Percentiles rank a stretch among this genome's conserved stretches.
These are phyloP conservation scores for Sander lucioperca DNA, from an alignment of 2,113 vertebrate genomes.

Conservation along the genomic window DNA sequence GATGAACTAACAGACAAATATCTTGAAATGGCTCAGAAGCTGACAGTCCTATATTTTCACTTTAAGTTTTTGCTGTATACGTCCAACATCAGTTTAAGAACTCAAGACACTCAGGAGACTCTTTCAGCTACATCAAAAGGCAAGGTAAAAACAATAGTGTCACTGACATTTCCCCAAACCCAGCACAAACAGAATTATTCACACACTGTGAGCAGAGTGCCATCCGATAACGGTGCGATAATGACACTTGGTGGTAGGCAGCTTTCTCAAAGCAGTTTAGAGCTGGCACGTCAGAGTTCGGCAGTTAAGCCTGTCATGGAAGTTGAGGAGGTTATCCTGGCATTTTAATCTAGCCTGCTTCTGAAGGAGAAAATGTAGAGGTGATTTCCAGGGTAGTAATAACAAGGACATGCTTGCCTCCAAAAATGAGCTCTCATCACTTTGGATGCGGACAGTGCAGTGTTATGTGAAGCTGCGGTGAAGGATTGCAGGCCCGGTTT, in stretches of 20 bases:
- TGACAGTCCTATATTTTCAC: constrained; percentile 65
- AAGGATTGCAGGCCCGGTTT: constrained; percentile 69
- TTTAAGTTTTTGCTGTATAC: constrained; percentile 73
- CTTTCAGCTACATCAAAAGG: constrained; percentile 84
- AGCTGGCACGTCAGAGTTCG: constrained; percentile 75
- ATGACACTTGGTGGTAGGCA: constrained; percentile 82
- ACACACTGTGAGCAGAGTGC: constrained; percentile 76
- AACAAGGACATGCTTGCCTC: constrained; percentile 67
- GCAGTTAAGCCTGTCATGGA: constrained; percentile 80
- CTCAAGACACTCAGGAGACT: constrained; percentile 75
- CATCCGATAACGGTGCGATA: constrained; percentile 78
- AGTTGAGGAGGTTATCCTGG: constrained; percentile 81
- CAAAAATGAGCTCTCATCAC: constrained; percentile 68
- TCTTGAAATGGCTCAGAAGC: constrained; percentile 62
- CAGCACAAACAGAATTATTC: constrained; percentile 88
- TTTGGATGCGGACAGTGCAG: constrained; percentile 52
- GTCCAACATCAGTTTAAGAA: constrained; percentile 75
- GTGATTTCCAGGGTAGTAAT: constrained; percentile 71
- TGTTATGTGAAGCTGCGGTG: constrained; percentile 44
- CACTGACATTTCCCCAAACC: constrained; percentile 81
- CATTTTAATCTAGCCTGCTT: constrained; percentile 80
- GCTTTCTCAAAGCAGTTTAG: constrained; percentile 82
- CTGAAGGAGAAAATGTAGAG: constrained; percentile 56
- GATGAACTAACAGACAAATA: constrained; percentile 71
- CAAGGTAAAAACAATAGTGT: constrained; percentile 81